A percentile compares a stretch with the other conserved stretches of the same genome.
Evolutionary conservation across 92 coral and sea anemone genomes (phyloP).

Genomic region (Parazoanthus swiftii): DNA sequence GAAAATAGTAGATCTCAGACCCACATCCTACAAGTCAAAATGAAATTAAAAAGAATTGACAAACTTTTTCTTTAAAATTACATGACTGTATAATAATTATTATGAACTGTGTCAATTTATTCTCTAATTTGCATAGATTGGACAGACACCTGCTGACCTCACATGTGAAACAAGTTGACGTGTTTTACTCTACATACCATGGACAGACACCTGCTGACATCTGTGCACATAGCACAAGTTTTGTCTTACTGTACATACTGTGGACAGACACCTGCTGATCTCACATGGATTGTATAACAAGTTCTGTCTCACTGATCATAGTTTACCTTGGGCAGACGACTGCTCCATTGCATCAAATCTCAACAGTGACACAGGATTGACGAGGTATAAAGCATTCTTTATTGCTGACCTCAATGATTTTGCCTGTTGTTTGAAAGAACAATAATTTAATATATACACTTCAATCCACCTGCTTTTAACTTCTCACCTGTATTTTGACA

Average conservation of each 20-base stretch:
- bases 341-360: conserved; percentile 90
- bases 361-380: conserved; percentile 87
- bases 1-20: too few relatives aligned
- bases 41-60: too few relatives aligned
- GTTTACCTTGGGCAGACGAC: conserved; percentile 60
- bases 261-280: background rate
- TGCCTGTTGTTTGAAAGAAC: conserved; percentile 55
- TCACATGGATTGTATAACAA: background rate
- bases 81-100: too few relatives aligned
- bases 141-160: conserved; percentile 29
- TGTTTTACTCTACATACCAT: background rate
- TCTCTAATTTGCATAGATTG: background rate
- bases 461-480: background rate
- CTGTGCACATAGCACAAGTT: too few relatives aligned
- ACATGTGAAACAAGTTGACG: too few relatives aligned
- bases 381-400: conserved; percentile 72
- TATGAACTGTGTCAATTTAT: too few relatives aligned
- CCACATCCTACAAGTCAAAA: too few relatives aligned
- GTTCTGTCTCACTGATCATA: conserved; percentile 15
- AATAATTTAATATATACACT: background rate
- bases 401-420: conserved; percentile 71
- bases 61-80: too few relatives aligned
- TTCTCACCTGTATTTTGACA: too few relatives aligned
- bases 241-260: background rate
- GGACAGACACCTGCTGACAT: background rate